Percentiles rank a stretch among this genome's conserved stretches.
Evolutionary conservation across 2,888 invertebrate species (phyloP).

Genomic region (Hirtodrosophila alboralis): DNA sequence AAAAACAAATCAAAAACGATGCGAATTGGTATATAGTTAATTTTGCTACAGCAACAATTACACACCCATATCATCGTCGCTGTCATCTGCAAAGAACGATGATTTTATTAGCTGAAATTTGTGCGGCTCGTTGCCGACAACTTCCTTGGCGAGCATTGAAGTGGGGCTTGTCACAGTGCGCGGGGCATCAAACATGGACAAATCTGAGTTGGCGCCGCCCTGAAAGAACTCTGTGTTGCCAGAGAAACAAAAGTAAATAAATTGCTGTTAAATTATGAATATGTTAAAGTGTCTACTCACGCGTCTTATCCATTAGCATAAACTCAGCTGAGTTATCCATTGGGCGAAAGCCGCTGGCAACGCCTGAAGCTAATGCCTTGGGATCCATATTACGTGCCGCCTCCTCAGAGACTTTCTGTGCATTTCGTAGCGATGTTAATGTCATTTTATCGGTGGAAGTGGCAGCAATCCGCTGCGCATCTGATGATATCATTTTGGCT

Average conservation of each 20-base stretch:
- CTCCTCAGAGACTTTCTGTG: slow-evolving; percentile 72
- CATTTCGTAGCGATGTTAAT: slow-evolving; percentile 58
- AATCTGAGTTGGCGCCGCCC: slow-evolving; percentile 65
- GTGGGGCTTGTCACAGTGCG: slow-evolving; percentile 86
- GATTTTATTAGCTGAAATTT: slow-evolving; percentile 93
- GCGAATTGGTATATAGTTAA: too few species aligned
- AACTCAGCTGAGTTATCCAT: slow-evolving; percentile 81
- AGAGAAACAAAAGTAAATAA: background rate
- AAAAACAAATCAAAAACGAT: too few species aligned
- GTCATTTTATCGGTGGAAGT: slow-evolving; percentile 58
- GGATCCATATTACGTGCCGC: slow-evolving; percentile 71
- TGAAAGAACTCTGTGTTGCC: slow-evolving; percentile 75
- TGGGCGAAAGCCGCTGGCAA: slow-evolving; percentile 59
- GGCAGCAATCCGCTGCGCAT: slow-evolving; percentile 32
- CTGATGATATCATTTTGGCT: slow-evolving; percentile 69
- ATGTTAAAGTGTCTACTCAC: slow-evolving; percentile 44
- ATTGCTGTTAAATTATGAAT: background rate
- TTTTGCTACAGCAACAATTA: background rate
- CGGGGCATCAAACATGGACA: slow-evolving; percentile 71
- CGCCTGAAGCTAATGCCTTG: slow-evolving; percentile 52
- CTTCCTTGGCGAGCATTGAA: slow-evolving; percentile 86
- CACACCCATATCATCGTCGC: slow-evolving; percentile 77
- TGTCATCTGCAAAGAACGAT: slow-evolving; percentile 86
- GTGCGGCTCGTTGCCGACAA: slow-evolving; percentile 87
- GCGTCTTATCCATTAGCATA: slow-evolving; percentile 81